Evolutionary conservation across 2,888 invertebrate genomes (phyloP), one percentile per base, ranked within the genome.

Genomic region (Drosophila sordidula): DNA sequence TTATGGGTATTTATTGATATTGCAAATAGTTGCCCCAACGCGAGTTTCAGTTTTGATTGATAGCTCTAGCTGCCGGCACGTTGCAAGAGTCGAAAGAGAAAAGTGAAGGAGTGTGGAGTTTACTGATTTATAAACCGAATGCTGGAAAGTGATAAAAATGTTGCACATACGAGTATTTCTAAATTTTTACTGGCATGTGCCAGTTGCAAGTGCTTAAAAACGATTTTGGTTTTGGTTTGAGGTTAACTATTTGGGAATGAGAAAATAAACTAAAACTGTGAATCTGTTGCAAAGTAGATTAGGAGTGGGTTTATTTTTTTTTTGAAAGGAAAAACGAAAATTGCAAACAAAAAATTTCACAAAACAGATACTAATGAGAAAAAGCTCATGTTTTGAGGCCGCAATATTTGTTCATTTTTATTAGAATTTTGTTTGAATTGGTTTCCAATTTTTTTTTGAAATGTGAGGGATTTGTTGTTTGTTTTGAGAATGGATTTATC

Each of bases 1-100:
- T 83, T 83, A 74, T 80, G 87, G 87, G 74, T 75, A 89, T 86
- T 88, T 83, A 83, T 83, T 87, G 89, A 88, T 83, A 88, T 89
- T 66, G 64, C 57, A 83, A 77, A 83, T 88, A 87, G 83, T 81
- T 76, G 49, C 54, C 44, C 36, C 36, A 44, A 62, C 29, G 55
- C 70, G 49, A 63, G 70, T 71, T 79, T 66, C 46, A 26, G 63
- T 57, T 68, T 69, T 86, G 89, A 83, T 87, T 88, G 89, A 83
- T 88, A 64, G 75, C 61, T 62, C 22, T 71, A 63, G 58, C 64
- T 47, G 47, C 39, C 8, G 47, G 51, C 44, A 8, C 32, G n/a
- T 12, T 29, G 29, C 9, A 29, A 8, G 29, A 29, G 29, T 29
- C 29, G 29, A 29, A 29, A 2, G 29, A 29, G 29, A 29, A 29